Evolutionary conservation across 2,113 vertebrate species (phyloP).

Genomic region (Lynx canadensis): DNA sequence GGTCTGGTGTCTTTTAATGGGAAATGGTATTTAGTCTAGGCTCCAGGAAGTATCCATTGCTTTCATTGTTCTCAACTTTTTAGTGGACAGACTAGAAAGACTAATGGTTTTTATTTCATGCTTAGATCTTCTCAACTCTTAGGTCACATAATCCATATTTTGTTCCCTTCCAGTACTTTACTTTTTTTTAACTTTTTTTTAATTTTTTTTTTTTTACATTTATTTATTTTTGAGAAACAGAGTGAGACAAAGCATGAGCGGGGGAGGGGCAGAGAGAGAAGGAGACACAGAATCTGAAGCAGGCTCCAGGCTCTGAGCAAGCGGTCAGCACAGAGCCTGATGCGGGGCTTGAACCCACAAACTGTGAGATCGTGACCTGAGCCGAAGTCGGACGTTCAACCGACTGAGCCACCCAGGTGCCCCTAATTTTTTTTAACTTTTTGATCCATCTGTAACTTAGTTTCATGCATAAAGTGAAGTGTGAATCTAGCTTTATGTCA

Average conservation of each 20-base stretch:
- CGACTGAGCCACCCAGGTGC: too few relatives aligned
- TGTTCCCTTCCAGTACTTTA: background rate
- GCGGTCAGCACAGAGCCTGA: too few relatives aligned
- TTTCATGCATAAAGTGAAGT: constrained; percentile 10
- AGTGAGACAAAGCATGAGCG: too few relatives aligned
- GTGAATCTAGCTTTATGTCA: background rate
- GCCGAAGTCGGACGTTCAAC: too few relatives aligned
- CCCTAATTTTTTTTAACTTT: background rate
- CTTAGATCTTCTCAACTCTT: background rate
- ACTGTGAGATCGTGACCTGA: too few relatives aligned
- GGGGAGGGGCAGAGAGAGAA: too few relatives aligned
- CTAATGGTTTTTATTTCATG: background rate
- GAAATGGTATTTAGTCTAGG: background rate
- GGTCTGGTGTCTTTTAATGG: background rate
- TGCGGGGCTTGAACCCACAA: too few relatives aligned
- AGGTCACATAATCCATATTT: background rate
- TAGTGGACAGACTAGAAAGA: background rate
- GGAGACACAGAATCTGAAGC: too few relatives aligned
- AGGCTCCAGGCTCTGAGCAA: too few relatives aligned
- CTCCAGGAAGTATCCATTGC: background rate
- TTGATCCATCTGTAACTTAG: background rate
- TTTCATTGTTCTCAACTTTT: background rate
- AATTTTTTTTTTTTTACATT: too few relatives aligned
- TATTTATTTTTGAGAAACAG: too few relatives aligned
- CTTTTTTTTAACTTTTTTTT: background rate